phyloP scores from a whole-genome alignment of 2,888 invertebrate species.

The Rotaria magnacalcarata region DNA sequence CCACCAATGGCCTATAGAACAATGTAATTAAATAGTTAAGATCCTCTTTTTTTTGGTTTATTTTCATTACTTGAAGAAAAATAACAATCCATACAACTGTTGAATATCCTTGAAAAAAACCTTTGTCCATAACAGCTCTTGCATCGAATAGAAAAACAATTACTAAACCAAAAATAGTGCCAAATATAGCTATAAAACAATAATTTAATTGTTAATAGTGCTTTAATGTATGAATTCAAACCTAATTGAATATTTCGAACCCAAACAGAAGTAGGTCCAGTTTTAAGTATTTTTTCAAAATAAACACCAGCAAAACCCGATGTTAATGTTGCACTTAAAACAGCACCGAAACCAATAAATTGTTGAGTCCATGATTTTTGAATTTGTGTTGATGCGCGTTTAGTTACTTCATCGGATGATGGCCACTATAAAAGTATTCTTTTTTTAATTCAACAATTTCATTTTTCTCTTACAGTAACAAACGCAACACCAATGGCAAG shows the following conservation, averaged over 20 bases:
- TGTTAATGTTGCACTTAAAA: conserved; percentile 61
- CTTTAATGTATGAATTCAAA: conserved; percentile 48
- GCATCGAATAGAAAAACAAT: conserved; percentile 59
- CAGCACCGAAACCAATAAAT: conserved; percentile 60
- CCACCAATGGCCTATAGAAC: conserved; percentile 61
- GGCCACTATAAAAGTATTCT: background rate
- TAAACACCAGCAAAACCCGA: conserved; percentile 64
- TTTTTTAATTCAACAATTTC: background rate
- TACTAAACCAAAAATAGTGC: conserved; percentile 58
- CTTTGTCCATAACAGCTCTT: conserved; percentile 55
- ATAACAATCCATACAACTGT: conserved; percentile 60
- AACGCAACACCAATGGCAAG: conserved; percentile 72
- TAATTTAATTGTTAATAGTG: background rate
- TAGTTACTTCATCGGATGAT: background rate
- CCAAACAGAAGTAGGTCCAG: conserved; percentile 59
- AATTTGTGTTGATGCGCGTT: background rate
- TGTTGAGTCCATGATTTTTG: background rate
- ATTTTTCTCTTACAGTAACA: conserved; percentile 48
- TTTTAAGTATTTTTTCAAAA: conserved; percentile 63
- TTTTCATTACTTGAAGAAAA: conserved; percentile 57
- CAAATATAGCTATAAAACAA: conserved; percentile 51
- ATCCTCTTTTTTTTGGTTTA: too few species aligned
- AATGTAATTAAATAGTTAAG: too few species aligned
- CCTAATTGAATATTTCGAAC: conserved; percentile 62
- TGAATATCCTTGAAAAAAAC: conserved; percentile 63